Base-by-base conservation (phyloP, 2,113 vertebrate species). In the Heptranchias perlo region DNA sequence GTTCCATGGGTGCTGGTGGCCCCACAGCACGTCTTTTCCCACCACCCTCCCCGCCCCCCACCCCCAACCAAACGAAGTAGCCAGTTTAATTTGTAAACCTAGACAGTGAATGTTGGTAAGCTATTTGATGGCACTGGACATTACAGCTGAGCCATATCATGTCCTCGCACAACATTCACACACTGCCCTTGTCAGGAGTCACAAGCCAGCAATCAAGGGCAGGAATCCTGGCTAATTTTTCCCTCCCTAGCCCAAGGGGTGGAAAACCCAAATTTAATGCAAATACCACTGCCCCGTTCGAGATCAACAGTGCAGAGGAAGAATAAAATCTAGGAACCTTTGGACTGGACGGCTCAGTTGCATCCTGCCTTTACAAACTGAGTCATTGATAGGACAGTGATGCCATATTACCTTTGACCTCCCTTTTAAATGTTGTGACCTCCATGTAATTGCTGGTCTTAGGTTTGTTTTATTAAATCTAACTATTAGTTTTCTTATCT, bases 401-500 rank as follows among this genome's bases (percentile, higher is more conserved):
- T 11, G 1, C 25, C 6, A 87, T 47, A 23, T 86, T 49, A 25
- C 84, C 47, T 86, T 86, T 21, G 18, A 87, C 52, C 49, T 87
- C 39, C 18, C 28, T 91, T 10, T 58, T 58, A 28, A n/a, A 54
- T 61, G 2, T 1, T 39, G 58, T 25, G 11, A 18, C n/a, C 35
- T 10, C 58, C 16, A 39, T 39, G 35, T 62, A 23, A 92, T 61
- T 62, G 5, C 18, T 62, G 89, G 14, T 21, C 5, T 62, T 93
- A 4, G n/a, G 6, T 0, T 96, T 94, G 0, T 44, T 73, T 0
- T 58, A 0, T 93, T 73, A 21, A 91, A 0, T 49, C 67, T 96
- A 49, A 93, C 4, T 39, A 16, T 89, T 96, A 96, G 87, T 47
- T 35, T 89, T 89, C 94, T 97, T 95, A 76, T 64, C 86, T 84